Conservation (phyloP, 2,888 invertebrate species). For the Dryomyza anilis region DNA sequence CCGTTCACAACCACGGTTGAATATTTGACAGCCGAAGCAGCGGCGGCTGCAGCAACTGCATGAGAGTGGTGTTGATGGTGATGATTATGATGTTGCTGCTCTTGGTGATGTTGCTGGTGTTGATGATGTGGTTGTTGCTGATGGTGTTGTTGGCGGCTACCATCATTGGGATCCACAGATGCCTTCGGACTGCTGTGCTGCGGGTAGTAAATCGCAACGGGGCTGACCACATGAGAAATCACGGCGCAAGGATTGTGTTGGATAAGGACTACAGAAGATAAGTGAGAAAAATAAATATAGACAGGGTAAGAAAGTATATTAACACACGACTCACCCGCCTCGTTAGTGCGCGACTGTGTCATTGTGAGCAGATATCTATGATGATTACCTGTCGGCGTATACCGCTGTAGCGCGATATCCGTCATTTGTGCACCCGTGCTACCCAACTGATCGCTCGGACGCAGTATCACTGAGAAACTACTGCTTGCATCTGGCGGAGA, state of each 20-base stretch:
- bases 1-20: conserved; percentile 70
- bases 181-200: conserved; percentile 53
- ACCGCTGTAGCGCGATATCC: conserved; percentile 53
- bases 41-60: too few species aligned
- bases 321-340: too few species aligned
- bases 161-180: conserved; percentile 44
- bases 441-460: conserved; percentile 51
- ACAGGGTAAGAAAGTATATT: background rate
- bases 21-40: too few species aligned
- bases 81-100: conserved; percentile 37
- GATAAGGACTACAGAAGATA: conserved; percentile 49
- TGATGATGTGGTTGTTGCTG: too few species aligned
- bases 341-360: conserved; percentile 45
- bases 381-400: conserved; percentile 51
- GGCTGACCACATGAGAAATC: conserved; percentile 64
- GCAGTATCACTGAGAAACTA: conserved; percentile 57
- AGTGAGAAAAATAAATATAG: background rate
- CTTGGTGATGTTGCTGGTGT: conserved; percentile 37
- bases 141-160: conserved; percentile 42
- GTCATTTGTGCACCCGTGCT: conserved; percentile 36
- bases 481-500: conserved; percentile 49
- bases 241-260: conserved; percentile 62
- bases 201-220: conserved; percentile 64
- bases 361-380: too few species aligned
- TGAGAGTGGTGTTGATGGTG: conserved; percentile 35